phyloP scores from a whole-genome alignment of 2,113 vertebrate species.

The Hepsetus odoe region DNA sequence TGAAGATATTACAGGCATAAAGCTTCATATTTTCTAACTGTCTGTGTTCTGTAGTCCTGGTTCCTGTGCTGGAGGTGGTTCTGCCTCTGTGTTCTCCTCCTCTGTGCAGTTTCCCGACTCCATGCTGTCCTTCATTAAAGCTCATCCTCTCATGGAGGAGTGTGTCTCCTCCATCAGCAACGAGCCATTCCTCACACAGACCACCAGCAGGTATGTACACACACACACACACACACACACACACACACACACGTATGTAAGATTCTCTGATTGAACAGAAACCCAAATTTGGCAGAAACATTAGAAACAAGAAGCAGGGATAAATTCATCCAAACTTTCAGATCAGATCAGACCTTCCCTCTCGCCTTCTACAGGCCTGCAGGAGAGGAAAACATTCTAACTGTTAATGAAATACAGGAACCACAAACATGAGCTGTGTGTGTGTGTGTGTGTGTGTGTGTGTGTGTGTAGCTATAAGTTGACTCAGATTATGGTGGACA shows the following conservation, averaged over 20 bases:
- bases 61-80: conserved; percentile 81
- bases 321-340: too few relatives aligned
- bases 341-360: too few relatives aligned
- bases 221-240: neutral
- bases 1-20: too few relatives aligned
- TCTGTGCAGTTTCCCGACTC: conserved; percentile 88
- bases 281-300: too few relatives aligned
- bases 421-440: too few relatives aligned
- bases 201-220: conserved; percentile 76
- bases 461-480: conserved; percentile 75
- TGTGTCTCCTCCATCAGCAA: conserved; percentile 76
- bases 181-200: conserved; percentile 83
- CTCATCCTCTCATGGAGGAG: conserved; percentile 87
- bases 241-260: too few relatives aligned
- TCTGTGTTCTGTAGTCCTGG: conserved; percentile 80
- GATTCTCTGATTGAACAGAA: too few relatives aligned
- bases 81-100: conserved; percentile 67
- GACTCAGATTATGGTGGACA: conserved; percentile 84
- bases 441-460: neutral
- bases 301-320: too few relatives aligned
- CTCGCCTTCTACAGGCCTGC: too few relatives aligned
- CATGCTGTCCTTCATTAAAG: conserved; percentile 87
- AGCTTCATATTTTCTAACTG: too few relatives aligned
- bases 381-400: too few relatives aligned
- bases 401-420: too few relatives aligned